Evolutionary conservation across 2,113 vertebrate species (phyloP).

Genomic region (Numenius arquata): DNA sequence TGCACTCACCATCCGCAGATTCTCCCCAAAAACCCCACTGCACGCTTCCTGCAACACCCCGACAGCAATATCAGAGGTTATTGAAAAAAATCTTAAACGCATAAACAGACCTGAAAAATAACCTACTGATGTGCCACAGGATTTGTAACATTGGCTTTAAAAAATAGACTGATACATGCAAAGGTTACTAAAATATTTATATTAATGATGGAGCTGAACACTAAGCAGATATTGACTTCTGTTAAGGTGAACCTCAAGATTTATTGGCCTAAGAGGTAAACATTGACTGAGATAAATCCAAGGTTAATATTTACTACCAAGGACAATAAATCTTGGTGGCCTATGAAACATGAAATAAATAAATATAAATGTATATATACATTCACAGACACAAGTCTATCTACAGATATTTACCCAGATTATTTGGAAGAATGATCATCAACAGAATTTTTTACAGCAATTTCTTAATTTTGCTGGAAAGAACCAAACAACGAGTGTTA

Average conservation of each 20-base stretch:
- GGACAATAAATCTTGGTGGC: constrained; percentile 73
- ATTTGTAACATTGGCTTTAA: constrained; percentile 23
- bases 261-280: constrained; percentile 75
- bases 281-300: constrained; percentile 74
- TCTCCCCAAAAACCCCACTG: background rate
- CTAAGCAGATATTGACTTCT: constrained; percentile 80
- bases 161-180: constrained; percentile 54
- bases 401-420: background rate
- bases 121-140: background rate
- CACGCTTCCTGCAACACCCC: background rate
- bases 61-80: background rate
- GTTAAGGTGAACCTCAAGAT: constrained; percentile 77
- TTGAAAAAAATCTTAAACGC: background rate
- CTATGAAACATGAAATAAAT: constrained; percentile 60
- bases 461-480: background rate
- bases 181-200: constrained; percentile 71
- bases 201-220: constrained; percentile 60
- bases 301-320: constrained; percentile 77
- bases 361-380: constrained; percentile 44
- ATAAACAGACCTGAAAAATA: constrained; percentile 17
- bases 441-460: background rate
- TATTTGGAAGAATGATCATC: background rate
- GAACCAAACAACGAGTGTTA: background rate
- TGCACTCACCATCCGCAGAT: constrained; percentile 1
- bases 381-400: background rate